Conservation (phyloP, 1,140 invertebrate genomes). For the Musca vetustissima region DNA sequence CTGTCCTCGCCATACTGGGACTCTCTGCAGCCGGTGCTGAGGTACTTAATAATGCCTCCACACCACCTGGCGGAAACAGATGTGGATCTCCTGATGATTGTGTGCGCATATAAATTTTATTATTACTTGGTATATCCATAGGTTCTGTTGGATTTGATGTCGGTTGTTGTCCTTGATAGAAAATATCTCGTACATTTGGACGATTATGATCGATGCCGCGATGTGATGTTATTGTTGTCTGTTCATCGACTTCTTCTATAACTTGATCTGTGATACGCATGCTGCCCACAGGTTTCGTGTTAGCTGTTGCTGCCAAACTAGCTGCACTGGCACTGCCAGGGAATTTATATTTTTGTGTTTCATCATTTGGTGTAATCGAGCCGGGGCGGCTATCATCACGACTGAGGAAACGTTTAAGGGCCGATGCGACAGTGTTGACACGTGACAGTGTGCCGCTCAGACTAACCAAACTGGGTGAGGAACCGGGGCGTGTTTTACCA, state of each 20-base stretch:
- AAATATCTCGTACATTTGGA: constrained; percentile 63
- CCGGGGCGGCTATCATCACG: constrained; percentile 63
- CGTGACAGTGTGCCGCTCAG: constrained; percentile 66
- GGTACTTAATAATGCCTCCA: constrained; percentile 43
- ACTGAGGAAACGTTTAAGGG: constrained; percentile 73
- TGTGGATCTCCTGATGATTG: constrained; percentile 42
- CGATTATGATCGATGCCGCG: constrained; percentile 58
- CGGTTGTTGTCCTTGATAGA: constrained; percentile 55
- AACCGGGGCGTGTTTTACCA: constrained; percentile 57
- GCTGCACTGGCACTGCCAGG: constrained; percentile 48
- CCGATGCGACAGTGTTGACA: constrained; percentile 72
- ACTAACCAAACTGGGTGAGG: constrained; percentile 57
- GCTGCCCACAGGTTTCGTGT: constrained; percentile 57
- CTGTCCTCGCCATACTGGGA: constrained; percentile 33
- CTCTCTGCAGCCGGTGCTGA: constrained; percentile 43
- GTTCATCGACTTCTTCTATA: constrained; percentile 82
- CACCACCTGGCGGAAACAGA: constrained; percentile 46
- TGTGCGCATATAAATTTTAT: constrained; percentile 39
- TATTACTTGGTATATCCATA: constrained; percentile 54
- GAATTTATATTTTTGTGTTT: constrained; percentile 45
- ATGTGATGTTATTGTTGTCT: constrained; percentile 74
- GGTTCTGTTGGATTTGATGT: constrained; percentile 41
- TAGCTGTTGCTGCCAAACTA: constrained; percentile 33
- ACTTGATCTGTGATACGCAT: constrained; percentile 74
- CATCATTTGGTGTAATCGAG: constrained; percentile 48